Evolutionary conservation across 2,797 vertebrate genomes (phyloP).

Genomic region (Selene dorsalis): DNA sequence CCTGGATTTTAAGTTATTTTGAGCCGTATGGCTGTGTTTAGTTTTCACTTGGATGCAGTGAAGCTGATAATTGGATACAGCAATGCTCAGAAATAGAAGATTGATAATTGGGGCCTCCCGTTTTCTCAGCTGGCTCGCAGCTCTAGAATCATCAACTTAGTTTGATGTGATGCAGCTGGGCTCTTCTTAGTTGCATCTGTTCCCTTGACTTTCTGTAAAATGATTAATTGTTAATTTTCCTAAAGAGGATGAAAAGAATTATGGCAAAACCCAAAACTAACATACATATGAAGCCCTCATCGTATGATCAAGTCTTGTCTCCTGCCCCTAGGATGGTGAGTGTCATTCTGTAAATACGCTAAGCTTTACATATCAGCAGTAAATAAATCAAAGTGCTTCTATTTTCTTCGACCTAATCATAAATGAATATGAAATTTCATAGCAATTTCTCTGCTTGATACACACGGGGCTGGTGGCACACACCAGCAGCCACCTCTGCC

Average conservation of each 20-base stretch:
- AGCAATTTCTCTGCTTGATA: conserved; percentile 1
- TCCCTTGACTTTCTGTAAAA: background rate
- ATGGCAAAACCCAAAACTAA: background rate
- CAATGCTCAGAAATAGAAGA: background rate
- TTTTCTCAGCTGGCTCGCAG: background rate
- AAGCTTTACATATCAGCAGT: background rate
- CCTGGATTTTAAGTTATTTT: background rate
- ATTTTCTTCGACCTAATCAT: background rate
- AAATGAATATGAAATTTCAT: conserved; percentile 1
- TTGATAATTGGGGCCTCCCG: conserved; percentile 11
- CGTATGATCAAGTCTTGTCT: background rate
- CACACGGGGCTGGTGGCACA: conserved; percentile 19
- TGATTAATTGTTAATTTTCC: too few relatives aligned
- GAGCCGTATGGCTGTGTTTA: background rate
- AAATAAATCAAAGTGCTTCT: background rate
- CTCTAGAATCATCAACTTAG: background rate
- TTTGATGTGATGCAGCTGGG: background rate
- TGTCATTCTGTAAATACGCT: conserved; percentile 1
- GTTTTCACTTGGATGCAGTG: conserved; percentile 7
- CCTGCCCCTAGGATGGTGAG: background rate
- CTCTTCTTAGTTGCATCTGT: background rate
- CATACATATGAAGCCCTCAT: background rate
- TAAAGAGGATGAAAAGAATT: too few relatives aligned
- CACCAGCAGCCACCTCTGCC: conserved; percentile 63
- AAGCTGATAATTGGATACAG: conserved; percentile 17